Evolutionary conservation across 2,797 vertebrate species (phyloP), one percentile per base, ranked within the genome.

Genomic region (Callimico goeldii): DNA sequence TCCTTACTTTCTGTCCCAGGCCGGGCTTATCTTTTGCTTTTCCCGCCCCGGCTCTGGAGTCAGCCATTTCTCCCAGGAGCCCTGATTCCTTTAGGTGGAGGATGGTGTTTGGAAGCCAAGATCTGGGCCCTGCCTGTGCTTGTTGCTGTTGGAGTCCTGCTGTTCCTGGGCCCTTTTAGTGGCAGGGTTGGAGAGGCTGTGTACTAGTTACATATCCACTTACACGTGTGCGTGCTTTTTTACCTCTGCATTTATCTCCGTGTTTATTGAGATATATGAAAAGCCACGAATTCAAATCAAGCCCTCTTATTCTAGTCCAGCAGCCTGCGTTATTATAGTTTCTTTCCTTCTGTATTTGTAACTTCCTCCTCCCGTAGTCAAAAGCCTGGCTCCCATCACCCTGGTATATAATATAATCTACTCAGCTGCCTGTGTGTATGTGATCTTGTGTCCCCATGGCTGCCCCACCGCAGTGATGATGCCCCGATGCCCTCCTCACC

Each of bases 71-170:
- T 11, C 33, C 46, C 50, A 64, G 90, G 84, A 43, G 12, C 36
- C 33, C 12, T 67, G 22, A 6, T 57, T 93, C 57, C 70, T 87
- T 64, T 58, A 12, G 61, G 46, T 58, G 22, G 73, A 79, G 75
- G 67, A 13, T 5, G 12, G 41, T 17, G 7, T 75, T 84, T 80
- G 67, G 76, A 77, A 94, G 61, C 28, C 24, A 33, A 57, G 89
- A 46, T 70, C 26, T 72, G 46, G 73, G 26, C 15, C 19, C 26
- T 17, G 7, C 1, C 0, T 9, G 9, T 72, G 9, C 7, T 36
- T 14, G 1, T 20, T 41, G n/a, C 30, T 26, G 1, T 1, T 4
- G 48, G 64, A 1, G 1, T 24, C 0, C 5, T 48, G n/a, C 41
- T 48, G 4, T 14, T 84, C 73, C 12, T n/a, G 26, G 55, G 3